Percentiles rank a stretch among this genome's conserved stretches.
These are phyloP conservation scores for Stichodactyla helianthus DNA, from an alignment of 64 coral and sea anemone genomes.

Conservation along the genomic window DNA sequence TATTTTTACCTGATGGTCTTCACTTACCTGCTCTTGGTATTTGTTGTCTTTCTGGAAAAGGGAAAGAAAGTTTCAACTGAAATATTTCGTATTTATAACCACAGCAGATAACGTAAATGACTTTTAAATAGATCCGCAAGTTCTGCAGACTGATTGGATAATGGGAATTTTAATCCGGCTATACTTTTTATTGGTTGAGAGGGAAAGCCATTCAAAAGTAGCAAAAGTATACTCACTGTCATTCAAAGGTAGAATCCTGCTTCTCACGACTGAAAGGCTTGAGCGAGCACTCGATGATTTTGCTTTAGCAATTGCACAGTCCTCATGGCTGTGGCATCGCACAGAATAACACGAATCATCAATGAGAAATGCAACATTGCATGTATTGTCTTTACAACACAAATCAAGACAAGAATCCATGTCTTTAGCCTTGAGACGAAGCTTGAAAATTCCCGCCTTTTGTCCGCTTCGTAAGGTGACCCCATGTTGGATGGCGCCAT, in stretches of 20 bases:
- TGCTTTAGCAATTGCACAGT: neutral
- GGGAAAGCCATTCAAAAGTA: neutral
- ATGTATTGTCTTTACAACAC: conserved; percentile 43
- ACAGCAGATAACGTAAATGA: too few relatives aligned
- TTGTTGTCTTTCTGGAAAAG: conserved; percentile 1
- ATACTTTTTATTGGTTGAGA: neutral
- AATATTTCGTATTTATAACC: neutral
- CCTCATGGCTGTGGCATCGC: conserved; percentile 9
- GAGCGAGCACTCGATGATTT: neutral
- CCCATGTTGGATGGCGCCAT: conserved; percentile 38
- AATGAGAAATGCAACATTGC: conserved; percentile 81
- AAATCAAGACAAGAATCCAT: conserved; percentile 51
- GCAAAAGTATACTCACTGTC: conserved; percentile 13
- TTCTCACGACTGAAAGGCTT: neutral
- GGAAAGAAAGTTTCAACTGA: neutral
- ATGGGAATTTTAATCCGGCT: neutral
- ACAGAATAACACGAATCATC: conserved; percentile 90
- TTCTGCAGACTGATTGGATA: neutral
- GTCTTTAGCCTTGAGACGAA: conserved; percentile 29
- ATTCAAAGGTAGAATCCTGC: conserved; percentile 11
- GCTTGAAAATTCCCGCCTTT: conserved; percentile 57
- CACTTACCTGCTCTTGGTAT: conserved; percentile 17
- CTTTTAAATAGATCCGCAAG: too few relatives aligned
- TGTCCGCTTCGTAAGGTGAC: conserved; percentile 40
- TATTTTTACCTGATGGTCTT: neutral